phyloP scores from a whole-genome alignment of 2,888 invertebrate genomes.

The Calephelis perditalis region DNA sequence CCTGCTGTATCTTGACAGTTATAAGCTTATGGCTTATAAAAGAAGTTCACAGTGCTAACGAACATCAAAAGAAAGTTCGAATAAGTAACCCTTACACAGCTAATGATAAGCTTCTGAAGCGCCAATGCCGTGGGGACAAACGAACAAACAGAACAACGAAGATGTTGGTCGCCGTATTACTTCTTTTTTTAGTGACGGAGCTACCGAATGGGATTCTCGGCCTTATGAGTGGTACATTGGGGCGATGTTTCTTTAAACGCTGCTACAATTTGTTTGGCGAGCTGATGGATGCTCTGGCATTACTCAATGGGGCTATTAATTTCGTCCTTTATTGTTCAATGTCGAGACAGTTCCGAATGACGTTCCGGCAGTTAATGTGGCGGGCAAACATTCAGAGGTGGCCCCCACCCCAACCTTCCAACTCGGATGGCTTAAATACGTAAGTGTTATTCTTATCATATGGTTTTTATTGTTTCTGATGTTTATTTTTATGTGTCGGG shows the following conservation, averaged over 20 bases:
- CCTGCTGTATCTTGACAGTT: constrained; percentile 86
- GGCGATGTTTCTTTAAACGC: constrained; percentile 84
- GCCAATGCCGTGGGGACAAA: constrained; percentile 63
- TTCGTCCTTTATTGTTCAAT: constrained; percentile 96
- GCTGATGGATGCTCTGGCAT: constrained; percentile 92
- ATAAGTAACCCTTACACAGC: constrained; percentile 64
- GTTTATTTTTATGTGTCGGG: too few relatives aligned
- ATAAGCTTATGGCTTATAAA: constrained; percentile 85
- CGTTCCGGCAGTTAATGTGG: constrained; percentile 67
- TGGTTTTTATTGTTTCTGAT: too few relatives aligned
- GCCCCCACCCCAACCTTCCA: constrained; percentile 71
- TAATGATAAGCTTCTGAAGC: constrained; percentile 53
- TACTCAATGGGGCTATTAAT: constrained; percentile 94
- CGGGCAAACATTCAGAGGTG: constrained; percentile 64
- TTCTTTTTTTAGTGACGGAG: constrained; percentile 92
- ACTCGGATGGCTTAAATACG: constrained; percentile 81
- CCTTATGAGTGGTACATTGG: constrained; percentile 63
- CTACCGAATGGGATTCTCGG: constrained; percentile 87
- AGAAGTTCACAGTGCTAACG: constrained; percentile 83
- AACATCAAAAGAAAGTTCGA: constrained; percentile 81
- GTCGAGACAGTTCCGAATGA: constrained; percentile 92
- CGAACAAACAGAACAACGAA: constrained; percentile 89
- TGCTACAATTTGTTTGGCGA: constrained; percentile 92
- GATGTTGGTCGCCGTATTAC: constrained; percentile 91
- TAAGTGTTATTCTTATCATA: constrained; percentile 56